phyloP scores from a whole-genome alignment of 2,888 invertebrate species.

The Entomobrya multifasciata region DNA sequence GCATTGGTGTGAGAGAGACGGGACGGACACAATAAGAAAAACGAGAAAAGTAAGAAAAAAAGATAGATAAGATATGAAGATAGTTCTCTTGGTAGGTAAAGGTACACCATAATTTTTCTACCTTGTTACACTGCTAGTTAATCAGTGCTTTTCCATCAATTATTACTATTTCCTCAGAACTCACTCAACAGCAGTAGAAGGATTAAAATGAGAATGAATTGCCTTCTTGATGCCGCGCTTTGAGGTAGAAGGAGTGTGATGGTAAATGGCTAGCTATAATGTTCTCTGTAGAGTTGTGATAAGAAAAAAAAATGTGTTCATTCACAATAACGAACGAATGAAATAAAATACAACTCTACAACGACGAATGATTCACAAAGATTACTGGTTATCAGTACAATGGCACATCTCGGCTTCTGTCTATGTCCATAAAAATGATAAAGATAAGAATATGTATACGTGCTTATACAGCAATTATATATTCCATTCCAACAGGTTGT shows the following conservation, averaged over 20 bases:
- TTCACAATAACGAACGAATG: constrained; percentile 24
- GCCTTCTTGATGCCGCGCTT: constrained; percentile 11
- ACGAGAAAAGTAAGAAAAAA: constrained; percentile 16
- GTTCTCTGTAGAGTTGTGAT: neutral
- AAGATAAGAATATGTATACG: constrained; percentile 14
- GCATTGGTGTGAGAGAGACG: constrained; percentile 9
- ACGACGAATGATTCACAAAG: constrained; percentile 12
- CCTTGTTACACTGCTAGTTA: constrained; percentile 30
- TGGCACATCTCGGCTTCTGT: constrained; percentile 27
- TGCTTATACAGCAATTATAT: neutral
- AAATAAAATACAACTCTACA: too few relatives aligned
- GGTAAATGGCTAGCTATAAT: neutral
- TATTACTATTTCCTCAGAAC: constrained; percentile 39
- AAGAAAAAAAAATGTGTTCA: constrained; percentile 21
- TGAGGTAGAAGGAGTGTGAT: neutral
- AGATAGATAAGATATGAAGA: constrained; percentile 43
- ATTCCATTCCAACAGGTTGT: constrained; percentile 44
- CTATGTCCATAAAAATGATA: constrained; percentile 7
- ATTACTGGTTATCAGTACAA: constrained; percentile 34
- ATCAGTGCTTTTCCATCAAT: constrained; percentile 61
- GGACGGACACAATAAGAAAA: neutral
- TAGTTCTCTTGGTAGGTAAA: neutral
- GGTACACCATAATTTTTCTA: constrained; percentile 18
- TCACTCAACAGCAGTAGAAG: neutral
- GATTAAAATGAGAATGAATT: constrained; percentile 30